Base-by-base conservation (phyloP, 2,888 invertebrate species). In the Plagodis pulveraria region DNA sequence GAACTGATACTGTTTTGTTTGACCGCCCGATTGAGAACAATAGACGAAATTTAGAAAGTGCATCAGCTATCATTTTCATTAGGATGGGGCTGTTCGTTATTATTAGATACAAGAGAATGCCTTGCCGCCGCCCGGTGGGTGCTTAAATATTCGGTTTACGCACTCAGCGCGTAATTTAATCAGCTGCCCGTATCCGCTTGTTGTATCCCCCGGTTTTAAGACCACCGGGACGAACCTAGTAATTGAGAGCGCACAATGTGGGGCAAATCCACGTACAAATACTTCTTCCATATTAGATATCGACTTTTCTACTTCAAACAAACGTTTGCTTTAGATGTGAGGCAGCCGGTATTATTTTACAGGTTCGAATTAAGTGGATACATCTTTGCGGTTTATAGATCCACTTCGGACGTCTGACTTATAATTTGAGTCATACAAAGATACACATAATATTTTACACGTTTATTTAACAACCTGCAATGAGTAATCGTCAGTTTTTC, bases 131-230 rank as follows among this genome's bases (percentile, higher is more conserved):
- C 65, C 53, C 67, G 40, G 10, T 40, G 10, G 63, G 59, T 65
- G 43, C 51, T 63, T 22, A 2, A 22, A 22, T 22, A 57, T 41
- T 58, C 52, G 59, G 49, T 77, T 80, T 76, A 77, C 78, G 73
- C 76, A 67, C 74, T 77, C 72, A 66, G 63, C 62, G 68, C 65
- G 76, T 86, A 84, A 86, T 89, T 88, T 77, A 89, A 89, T 88
- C 83, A 86, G 77, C 67, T 67, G 74, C 87, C 88, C 88, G 86
- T 88, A 88, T 89, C 85, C 83, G 78, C 72, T 74, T 45, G 65
- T 62, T 61, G 70, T 70, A 73, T 76, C 80, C 82, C 78, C 76
- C 72, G 74, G 67, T 53, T 72, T 65, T 65, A 49, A 66, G 78
- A 79, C 77, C 79, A 78, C 76, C 76, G 58, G 66, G 70, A 69